Evolutionary conservation across 2,888 invertebrate genomes (phyloP), one percentile per base, ranked within the genome.

Genomic region (Drosophila longiperda): DNA sequence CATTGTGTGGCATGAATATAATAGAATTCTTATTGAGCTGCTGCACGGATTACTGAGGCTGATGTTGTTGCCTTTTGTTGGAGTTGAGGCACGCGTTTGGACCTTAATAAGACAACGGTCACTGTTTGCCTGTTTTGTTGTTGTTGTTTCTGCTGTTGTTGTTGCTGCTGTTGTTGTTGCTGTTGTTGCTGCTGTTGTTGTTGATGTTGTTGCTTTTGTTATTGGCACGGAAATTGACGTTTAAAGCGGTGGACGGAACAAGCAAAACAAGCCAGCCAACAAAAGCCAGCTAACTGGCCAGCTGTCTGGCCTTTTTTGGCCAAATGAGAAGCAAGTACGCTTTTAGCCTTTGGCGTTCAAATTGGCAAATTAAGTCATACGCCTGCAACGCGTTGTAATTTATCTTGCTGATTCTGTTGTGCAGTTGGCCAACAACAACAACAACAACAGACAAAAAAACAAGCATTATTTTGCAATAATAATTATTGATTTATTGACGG

Each of bases 361-460:
- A 87, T 87, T 87, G 87, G 87, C 90, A 90, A 87, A 87, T 87
- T 90, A 90, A 87, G 87, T 89, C 90, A 87, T 87, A 89, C 83
- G 88, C 87, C 89, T 82, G 82, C 74, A 79, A 75, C 75, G 63
- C 75, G 61, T 75, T 75, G 90, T 86, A 90, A 87, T 88, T 90
- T 87, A 90, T 87, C 81, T 87, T 55, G 58, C 20, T 45, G 60
- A 33, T 26, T 48, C 38, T 34, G 34, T 50, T 38, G 34, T 64
- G 59, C 58, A 60, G 23, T 60, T 62, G 36, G 48, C 45, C 20
- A 23, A 23, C 20, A 45, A 45, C 42, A 45, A 20, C 17, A 17
- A 17, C 40, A n/a, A 34, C 34, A 36, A 20, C 33, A 32, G 1
- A 40, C 49, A 42, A 45, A 49, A 55, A 36, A 42, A 36, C 68